Evolutionary conservation across 2,888 invertebrate genomes (phyloP), one percentile per base, ranked within the genome.

Genomic region (Xanthia icteritia): DNA sequence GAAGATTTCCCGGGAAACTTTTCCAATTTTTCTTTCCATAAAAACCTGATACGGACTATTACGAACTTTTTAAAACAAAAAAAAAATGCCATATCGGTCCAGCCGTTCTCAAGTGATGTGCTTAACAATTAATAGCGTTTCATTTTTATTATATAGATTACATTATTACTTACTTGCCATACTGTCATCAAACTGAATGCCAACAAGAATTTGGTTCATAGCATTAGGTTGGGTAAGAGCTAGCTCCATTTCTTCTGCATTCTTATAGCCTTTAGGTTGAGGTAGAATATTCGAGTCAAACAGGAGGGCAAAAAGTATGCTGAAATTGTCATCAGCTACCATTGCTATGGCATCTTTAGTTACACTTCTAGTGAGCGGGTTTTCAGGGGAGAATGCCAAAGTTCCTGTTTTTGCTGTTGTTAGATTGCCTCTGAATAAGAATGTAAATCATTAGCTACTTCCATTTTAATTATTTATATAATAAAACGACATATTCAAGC

Each of bases 351-450:
- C 95, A 92, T 94, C 92, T 87, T 90, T 90, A 45, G 95, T 94
- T 9, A 93, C 93, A 84, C 91, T 92, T 79, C 96, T 94, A 71
- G 96, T 95, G 8, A 96, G 91, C 17, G 93, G 90, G 81, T 93
- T 95, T 82, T 96, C 96, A 71, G 96, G 96, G 61, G 96, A 96
- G 87, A 96, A 96, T 86, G 96, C 96, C 74, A 96, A 81, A 45
- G 96, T 95, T 23, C 96, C 96, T 85, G 93, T 90, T 89, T 91
- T 94, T 73, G 92, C 91, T 86, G 93, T 90, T 77, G 96, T 94
- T 8, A 96, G 83, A 89, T 96, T 96, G 39, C 94, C 95, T 79
- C 96, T 96, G 73, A 81, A 86, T 86, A 88, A 83, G 80, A 65
- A 70, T 48, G 0, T 31, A 39, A 60, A 71, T 27, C 13, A 61